A percentile compares a stretch with the other conserved stretches of the same genome.
These are phyloP conservation scores for Myiotriccus ornatus DNA, from an alignment of 2,797 vertebrate species.

Conservation along the genomic window DNA sequence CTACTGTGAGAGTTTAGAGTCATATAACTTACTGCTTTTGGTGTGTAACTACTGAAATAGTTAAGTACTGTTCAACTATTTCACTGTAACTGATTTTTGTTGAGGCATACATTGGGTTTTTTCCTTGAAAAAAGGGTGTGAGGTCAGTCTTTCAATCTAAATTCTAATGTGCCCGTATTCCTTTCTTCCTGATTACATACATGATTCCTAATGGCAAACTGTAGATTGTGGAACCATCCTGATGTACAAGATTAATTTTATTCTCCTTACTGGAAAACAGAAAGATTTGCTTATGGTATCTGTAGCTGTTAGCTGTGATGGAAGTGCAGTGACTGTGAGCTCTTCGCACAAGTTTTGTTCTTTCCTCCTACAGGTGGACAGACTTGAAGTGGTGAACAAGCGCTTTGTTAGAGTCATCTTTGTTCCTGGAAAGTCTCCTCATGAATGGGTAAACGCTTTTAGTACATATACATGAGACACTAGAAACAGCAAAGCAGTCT, in stretches of 20 bases:
- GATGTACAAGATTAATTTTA: background rate
- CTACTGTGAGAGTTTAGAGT: background rate
- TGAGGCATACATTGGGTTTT: background rate
- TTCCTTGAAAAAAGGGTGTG: background rate
- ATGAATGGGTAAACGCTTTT: slow-evolving; percentile 83
- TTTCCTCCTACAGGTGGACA: slow-evolving; percentile 82
- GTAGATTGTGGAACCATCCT: background rate
- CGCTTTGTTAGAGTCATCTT: slow-evolving; percentile 92
- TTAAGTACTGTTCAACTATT: background rate
- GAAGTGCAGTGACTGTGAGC: background rate
- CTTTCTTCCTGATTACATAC: background rate
- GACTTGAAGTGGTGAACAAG: slow-evolving; percentile 94
- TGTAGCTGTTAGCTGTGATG: background rate
- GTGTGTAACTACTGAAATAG: background rate
- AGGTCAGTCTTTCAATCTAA: background rate
- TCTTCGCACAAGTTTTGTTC: background rate
- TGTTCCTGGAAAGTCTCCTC: slow-evolving; percentile 83
- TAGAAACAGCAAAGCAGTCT: background rate
- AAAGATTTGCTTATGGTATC: background rate
- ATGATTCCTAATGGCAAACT: background rate
- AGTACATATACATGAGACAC: background rate
- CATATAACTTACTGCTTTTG: background rate
- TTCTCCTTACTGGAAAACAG: background rate
- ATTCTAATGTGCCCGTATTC: background rate
- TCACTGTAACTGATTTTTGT: background rate